Conservation (phyloP, 2,888 invertebrate genomes). For the Craniophora ligustri region DNA sequence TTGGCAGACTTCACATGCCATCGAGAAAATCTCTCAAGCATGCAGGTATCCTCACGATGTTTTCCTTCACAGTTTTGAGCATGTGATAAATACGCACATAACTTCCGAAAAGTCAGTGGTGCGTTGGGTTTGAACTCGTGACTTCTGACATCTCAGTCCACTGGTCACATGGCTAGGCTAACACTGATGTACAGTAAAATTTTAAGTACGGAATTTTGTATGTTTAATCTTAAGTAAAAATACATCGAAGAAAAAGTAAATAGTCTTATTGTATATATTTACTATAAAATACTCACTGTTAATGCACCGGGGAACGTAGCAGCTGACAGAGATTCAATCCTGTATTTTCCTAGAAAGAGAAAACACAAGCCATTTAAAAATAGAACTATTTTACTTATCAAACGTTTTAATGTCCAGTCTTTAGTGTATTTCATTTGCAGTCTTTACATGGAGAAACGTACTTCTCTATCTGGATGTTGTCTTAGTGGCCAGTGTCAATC, state of each 20-base stretch:
- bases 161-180: too few species aligned
- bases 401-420: neutral
- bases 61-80: too few species aligned
- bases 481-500: neutral
- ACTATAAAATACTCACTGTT: slow-evolving; percentile 78
- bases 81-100: too few species aligned
- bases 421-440: neutral
- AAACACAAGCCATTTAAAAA: slow-evolving; percentile 21
- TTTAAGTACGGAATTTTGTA: too few species aligned
- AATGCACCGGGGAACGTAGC: slow-evolving; percentile 89
- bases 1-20: too few species aligned
- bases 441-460: neutral
- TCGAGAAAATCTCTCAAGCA: too few species aligned
- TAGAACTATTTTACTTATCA: neutral
- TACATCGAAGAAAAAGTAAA: slow-evolving; percentile 21
- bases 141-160: too few species aligned
- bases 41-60: too few species aligned
- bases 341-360: slow-evolving; percentile 85
- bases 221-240: too few species aligned
- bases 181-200: too few species aligned
- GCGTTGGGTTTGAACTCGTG: too few species aligned
- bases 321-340: slow-evolving; percentile 87
- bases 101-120: too few species aligned
- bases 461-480: neutral
- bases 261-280: slow-evolving; percentile 27